Percentiles rank a stretch among this genome's conserved stretches.
These are phyloP conservation scores for Orbicella faveolata DNA, from an alignment of 64 coral and sea anemone species.

Conservation along the genomic window DNA sequence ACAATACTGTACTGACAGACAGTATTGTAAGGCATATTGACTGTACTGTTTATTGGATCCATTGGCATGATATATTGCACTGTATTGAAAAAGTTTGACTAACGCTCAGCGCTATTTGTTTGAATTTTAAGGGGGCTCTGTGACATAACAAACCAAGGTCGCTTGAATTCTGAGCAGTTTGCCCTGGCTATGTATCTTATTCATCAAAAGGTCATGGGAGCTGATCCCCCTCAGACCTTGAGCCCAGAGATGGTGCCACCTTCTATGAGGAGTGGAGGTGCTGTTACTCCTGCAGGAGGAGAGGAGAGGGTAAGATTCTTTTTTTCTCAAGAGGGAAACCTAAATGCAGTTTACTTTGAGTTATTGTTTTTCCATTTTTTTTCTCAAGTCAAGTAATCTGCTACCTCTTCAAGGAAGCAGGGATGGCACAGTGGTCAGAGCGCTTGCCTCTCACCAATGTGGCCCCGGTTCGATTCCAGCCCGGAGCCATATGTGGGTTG, in stretches of 20 bases:
- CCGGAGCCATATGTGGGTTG: too few species aligned
- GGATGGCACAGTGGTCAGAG: too few species aligned
- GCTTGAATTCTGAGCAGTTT: slow-evolving; percentile 92
- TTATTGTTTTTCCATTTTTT: too few species aligned
- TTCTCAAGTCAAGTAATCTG: too few species aligned
- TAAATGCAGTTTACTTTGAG: too few species aligned
- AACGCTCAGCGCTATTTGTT: neutral
- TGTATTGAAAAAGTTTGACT: neutral
- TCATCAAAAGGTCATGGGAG: slow-evolving; percentile 93
- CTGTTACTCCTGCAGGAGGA: neutral
- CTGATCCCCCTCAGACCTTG: slow-evolving; percentile 71
- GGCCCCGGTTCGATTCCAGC: too few species aligned
- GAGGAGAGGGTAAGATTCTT: slow-evolving; percentile 43
- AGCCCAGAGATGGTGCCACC: slow-evolving; percentile 96
- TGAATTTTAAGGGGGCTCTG: slow-evolving; percentile 81
- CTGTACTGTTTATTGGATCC: too few species aligned
- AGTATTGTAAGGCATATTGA: too few species aligned
- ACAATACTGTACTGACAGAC: too few species aligned
- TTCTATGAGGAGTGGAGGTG: slow-evolving; percentile 57
- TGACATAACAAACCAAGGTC: slow-evolving; percentile 80
- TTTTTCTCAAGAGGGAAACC: neutral
- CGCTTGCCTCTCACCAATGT: too few species aligned
- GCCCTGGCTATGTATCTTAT: slow-evolving; percentile 91
- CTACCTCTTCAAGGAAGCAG: too few species aligned
- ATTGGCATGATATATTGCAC: too few species aligned